Conservation (phyloP, 1,140 invertebrate genomes). For the Microplitis demolitor region DNA sequence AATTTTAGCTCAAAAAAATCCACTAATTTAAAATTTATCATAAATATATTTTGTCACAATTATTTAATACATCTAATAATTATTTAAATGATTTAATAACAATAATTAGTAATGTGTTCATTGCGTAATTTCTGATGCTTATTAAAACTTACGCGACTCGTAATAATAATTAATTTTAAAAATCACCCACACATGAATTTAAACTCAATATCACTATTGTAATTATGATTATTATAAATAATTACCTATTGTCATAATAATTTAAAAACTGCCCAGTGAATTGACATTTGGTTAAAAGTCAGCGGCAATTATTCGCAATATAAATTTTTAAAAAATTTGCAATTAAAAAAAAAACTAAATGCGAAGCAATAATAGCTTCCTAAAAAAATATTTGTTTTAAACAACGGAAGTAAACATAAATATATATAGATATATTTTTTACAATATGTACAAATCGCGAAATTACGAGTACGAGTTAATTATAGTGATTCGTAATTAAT, state of each 20-base stretch:
- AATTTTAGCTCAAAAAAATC: too few species aligned
- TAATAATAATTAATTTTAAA: slow-evolving; percentile 4
- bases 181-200: background rate
- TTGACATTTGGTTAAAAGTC: too few species aligned
- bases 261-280: background rate
- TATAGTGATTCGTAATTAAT: background rate
- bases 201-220: background rate
- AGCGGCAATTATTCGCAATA: too few species aligned
- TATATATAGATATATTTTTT: background rate
- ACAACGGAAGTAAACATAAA: background rate
- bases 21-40: too few species aligned
- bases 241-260: background rate
- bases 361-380: too few species aligned
- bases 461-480: background rate
- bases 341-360: too few species aligned
- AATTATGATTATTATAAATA: background rate
- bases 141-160: slow-evolving; percentile 2
- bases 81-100: slow-evolving; percentile 2
- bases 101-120: slow-evolving; percentile 48
- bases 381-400: background rate
- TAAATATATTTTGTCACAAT: too few species aligned
- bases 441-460: background rate
- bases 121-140: slow-evolving; percentile 34
- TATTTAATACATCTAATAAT: background rate
- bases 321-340: too few species aligned